Base-by-base conservation (phyloP, 2,113 vertebrate species). In the Pao palembangensis region DNA sequence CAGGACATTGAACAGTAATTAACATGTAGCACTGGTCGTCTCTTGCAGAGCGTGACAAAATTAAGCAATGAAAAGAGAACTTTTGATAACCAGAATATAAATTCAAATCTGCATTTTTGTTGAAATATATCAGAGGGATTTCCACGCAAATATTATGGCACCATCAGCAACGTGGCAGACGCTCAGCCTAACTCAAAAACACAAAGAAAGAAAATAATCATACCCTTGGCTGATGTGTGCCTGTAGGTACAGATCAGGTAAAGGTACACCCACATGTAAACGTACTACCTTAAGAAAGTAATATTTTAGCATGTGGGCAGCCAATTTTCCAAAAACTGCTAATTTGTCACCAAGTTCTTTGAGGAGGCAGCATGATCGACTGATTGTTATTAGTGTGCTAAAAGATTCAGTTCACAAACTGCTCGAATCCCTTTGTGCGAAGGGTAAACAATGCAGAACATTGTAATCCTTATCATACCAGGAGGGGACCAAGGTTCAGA, bases 1-100 rank as follows among this genome's bases (percentile, higher is more conserved):
- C 76, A 87, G 82, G 87, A 87, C 81, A 71, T 80, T 81, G 85
- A 89, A 85, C 77, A 85, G 82, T 88, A 86, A 90, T 87, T 82
- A 88, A 89, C 82, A 90, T 69, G 69, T 71, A 79, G 84, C 86
- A 85, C 82, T 87, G 82, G 83, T 84, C 65, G 85, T 86, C 79
- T 78, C 77, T 70, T 58, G 73, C 69, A 69, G 82, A 89, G 80
- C 88, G 66, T 46, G 47, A 87, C 80, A 80, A 83, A 88, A 84
- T 52, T 69, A 86, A 81, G 80, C 77, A 69, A 73, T 68, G 61
- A 67, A 79, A 78, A 65, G 73, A 79, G 71, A 55, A 82, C 61
- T 71, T 73, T 70, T 81, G 81, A 88, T 85, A 67, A 75, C 71
- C 53, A 81, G 67, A 71, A 72, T 79, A 76, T 80, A 87, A 83